Evolutionary conservation across 1,140 invertebrate species (phyloP).

Genomic region (Macrocentrus cingulum): DNA sequence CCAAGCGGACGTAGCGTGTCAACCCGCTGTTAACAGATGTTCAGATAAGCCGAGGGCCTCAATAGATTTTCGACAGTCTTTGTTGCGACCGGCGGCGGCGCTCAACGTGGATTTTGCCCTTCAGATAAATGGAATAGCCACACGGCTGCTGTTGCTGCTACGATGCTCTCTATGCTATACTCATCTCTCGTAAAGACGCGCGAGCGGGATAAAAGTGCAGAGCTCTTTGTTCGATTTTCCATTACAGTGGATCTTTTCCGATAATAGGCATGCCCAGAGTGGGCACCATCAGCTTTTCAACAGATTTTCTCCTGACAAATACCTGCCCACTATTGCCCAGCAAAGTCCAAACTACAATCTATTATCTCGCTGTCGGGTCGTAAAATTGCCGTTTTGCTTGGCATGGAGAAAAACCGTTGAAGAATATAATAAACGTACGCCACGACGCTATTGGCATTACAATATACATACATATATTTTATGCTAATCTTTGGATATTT

Average conservation of each 20-base stretch:
- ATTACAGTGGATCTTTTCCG: constrained; percentile 25
- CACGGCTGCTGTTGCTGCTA: too few species aligned
- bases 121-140: background rate
- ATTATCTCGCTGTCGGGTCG: too few species aligned
- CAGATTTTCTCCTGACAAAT: constrained; percentile 5
- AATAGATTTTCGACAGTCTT: constrained; percentile 44
- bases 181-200: constrained; percentile 2
- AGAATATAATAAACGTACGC: too few species aligned
- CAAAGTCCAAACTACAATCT: too few species aligned
- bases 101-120: constrained; percentile 15
- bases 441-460: too few species aligned
- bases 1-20: constrained; percentile 43
- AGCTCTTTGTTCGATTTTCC: constrained; percentile 36
- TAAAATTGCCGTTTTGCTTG: too few species aligned
- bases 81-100: constrained; percentile 29
- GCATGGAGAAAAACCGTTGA: too few species aligned
- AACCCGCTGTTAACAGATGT: constrained; percentile 55
- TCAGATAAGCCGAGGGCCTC: constrained; percentile 46
- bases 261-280: constrained; percentile 17
- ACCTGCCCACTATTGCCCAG: constrained; percentile 7
- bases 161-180: too few species aligned
- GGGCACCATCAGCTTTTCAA: background rate
- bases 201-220: background rate
- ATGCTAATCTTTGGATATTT: constrained; percentile 12
- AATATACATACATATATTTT: too few species aligned